A percentile compares a stretch with the other conserved stretches of the same genome.
phyloP scores from a whole-genome alignment of 1,140 invertebrate species.

The Drosophila bocqueti region DNA sequence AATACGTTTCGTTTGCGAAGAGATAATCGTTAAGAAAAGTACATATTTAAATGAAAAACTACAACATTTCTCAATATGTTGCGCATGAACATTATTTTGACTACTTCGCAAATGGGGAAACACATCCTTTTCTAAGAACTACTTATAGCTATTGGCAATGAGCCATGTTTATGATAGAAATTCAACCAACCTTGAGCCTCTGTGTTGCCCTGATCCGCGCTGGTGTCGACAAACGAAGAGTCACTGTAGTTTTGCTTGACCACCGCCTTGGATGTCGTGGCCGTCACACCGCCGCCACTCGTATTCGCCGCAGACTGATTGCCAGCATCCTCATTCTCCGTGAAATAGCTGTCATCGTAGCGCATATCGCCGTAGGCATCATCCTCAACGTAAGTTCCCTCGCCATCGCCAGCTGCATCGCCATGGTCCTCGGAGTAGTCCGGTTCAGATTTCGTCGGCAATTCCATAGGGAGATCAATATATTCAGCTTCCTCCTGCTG shows the following conservation, averaged over 20 bases:
- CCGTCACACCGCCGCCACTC: constrained; percentile 52
- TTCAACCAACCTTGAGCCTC: constrained; percentile 85
- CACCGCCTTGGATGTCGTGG: constrained; percentile 81
- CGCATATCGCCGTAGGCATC: constrained; percentile 84
- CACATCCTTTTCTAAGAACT: constrained; percentile 9
- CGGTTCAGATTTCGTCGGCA: constrained; percentile 84
- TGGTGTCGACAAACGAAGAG: constrained; percentile 69
- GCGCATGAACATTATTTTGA: background rate
- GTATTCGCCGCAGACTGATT: constrained; percentile 58
- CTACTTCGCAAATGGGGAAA: constrained; percentile 37
- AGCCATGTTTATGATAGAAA: constrained; percentile 28
- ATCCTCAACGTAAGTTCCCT: constrained; percentile 84
- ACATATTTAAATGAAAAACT: no score
- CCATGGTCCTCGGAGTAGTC: constrained; percentile 82
- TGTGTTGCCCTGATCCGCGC: constrained; percentile 79
- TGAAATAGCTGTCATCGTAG: constrained; percentile 84
- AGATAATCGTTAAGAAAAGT: background rate
- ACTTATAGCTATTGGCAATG: constrained; percentile 34
- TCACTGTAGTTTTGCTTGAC: constrained; percentile 60
- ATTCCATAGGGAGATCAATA: constrained; percentile 83
- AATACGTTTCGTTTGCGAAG: constrained; percentile 22
- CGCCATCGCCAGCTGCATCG: constrained; percentile 79
- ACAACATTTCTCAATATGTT: no score
- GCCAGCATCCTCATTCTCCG: constrained; percentile 81
- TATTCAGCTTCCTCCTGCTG: constrained; percentile 77